Percentiles rank a stretch among this genome's conserved stretches.
Conservation (phyloP, 2,797 vertebrate genomes). For the Smutsia temminckii region DNA sequence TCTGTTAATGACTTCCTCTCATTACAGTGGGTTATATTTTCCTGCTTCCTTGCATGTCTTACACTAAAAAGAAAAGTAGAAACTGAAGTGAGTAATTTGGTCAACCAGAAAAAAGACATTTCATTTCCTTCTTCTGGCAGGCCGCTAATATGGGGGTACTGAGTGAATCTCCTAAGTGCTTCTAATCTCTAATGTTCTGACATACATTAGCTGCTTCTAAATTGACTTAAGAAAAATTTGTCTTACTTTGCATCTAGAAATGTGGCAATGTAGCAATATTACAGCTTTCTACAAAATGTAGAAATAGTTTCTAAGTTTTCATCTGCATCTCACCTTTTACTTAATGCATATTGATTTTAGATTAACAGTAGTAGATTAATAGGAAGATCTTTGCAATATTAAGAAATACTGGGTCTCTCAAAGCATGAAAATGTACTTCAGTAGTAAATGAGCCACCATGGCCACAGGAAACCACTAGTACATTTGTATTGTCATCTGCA, state of each 20-base stretch:
- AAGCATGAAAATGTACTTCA: neutral
- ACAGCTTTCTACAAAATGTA: neutral
- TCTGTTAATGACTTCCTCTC: neutral
- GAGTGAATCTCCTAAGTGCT: neutral
- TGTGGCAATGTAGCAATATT: neutral
- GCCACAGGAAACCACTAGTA: neutral
- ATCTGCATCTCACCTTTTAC: neutral
- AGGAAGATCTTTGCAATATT: constrained; percentile 8
- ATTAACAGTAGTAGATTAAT: neutral
- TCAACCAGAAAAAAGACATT: neutral
- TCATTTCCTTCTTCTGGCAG: neutral
- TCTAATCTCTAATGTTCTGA: neutral
- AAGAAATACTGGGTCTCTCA: neutral
- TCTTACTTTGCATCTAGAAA: neutral
- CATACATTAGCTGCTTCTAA: neutral
- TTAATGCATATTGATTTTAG: neutral
- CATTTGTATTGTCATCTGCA: neutral
- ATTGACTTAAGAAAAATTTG: neutral
- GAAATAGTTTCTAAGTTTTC: neutral
- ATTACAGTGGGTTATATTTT: neutral
- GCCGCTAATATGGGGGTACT: neutral
- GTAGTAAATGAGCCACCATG: neutral
- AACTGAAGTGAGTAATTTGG: neutral
- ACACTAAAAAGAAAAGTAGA: neutral
- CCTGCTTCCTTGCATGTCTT: neutral